Evolutionary conservation across 2,113 vertebrate species (phyloP).

Genomic region (Xyrauchen texanus): DNA sequence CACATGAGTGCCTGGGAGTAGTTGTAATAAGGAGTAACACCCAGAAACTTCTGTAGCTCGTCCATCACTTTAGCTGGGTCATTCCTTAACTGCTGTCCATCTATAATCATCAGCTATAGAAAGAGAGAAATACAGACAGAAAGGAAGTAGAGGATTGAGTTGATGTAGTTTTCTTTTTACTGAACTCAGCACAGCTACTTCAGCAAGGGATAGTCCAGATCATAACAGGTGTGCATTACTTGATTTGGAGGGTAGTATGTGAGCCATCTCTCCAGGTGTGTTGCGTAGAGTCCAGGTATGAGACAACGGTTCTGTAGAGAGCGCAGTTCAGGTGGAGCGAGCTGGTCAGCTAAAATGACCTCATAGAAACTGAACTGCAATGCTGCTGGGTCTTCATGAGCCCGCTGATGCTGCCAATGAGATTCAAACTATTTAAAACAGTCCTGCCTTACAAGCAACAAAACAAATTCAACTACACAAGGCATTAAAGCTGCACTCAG

Average conservation of each 20-base stretch:
- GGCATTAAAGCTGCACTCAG: neutral
- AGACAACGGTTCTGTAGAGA: conserved; percentile 91
- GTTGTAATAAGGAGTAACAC: conserved; percentile 92
- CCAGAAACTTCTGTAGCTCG: conserved; percentile 95
- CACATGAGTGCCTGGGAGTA: conserved; percentile 95
- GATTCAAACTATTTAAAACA: neutral
- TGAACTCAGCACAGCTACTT: neutral
- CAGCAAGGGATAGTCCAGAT: neutral
- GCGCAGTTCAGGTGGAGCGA: conserved; percentile 81
- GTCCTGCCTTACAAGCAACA: neutral
- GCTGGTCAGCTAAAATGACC: conserved; percentile 86
- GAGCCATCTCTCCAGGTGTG: conserved; percentile 92
- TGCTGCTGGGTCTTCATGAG: conserved; percentile 87
- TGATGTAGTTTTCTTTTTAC: neutral
- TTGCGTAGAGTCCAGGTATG: conserved; percentile 88
- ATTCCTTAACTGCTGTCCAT: conserved; percentile 91
- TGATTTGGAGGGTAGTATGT: conserved; percentile 87
- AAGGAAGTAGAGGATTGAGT: neutral
- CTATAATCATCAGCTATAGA: conserved; percentile 89
- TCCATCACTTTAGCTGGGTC: conserved; percentile 93
- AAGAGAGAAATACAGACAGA: conserved; percentile 39
- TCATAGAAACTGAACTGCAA: conserved; percentile 92
- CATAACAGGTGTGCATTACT: conserved; percentile 49
- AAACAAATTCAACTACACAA: neutral
- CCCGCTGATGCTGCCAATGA: conserved; percentile 85